These are phyloP conservation scores for Formicarius rufipectus DNA, from an alignment of 2,113 vertebrate species.

Conservation along the genomic window DNA sequence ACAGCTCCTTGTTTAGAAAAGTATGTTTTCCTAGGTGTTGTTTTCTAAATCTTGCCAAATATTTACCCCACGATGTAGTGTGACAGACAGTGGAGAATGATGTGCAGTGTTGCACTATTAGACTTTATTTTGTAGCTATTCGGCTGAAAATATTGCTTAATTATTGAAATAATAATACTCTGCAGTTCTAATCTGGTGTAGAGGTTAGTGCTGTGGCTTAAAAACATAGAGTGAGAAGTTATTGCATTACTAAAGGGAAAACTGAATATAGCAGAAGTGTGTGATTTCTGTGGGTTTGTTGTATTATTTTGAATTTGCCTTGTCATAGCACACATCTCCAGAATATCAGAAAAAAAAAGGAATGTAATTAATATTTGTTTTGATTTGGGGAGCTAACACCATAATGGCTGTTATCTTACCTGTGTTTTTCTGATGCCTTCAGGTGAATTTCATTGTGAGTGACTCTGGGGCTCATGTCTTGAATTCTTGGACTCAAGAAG, in stretches of 20 bases:
- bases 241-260: background rate
- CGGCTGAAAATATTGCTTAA: background rate
- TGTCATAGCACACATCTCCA: background rate
- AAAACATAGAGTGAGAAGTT: background rate
- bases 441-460: slow-evolving; percentile 98
- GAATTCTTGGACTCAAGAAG: slow-evolving; percentile 94
- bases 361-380: background rate
- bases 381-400: background rate
- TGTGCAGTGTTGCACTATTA: background rate
- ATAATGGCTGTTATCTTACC: background rate
- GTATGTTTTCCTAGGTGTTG: background rate
- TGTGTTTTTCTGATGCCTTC: slow-evolving; percentile 13
- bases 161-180: background rate
- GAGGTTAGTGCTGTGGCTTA: background rate
- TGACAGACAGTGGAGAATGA: background rate
- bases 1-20: background rate
- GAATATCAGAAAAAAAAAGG: background rate
- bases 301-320: background rate
- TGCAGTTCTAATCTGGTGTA: background rate
- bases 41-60: background rate
- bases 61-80: background rate
- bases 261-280: background rate
- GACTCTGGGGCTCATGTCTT: slow-evolving; percentile 95
- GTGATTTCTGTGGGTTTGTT: background rate
- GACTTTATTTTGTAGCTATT: background rate